Percentiles rank a stretch among this genome's conserved stretches.
Evolutionary conservation across 2,797 vertebrate genomes (phyloP).

Genomic region (Phalanger gymnotis): DNA sequence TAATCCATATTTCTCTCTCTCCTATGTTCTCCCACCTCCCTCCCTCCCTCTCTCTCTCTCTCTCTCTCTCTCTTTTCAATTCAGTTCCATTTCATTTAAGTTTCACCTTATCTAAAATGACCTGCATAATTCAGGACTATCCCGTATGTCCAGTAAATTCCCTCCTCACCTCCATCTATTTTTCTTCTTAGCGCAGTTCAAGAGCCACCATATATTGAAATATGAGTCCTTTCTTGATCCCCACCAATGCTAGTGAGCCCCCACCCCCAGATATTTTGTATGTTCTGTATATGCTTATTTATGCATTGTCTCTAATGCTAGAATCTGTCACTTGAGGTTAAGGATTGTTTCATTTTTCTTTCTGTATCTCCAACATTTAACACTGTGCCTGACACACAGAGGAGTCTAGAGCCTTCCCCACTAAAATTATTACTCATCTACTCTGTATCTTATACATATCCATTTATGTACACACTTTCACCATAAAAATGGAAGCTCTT

Average conservation of each 20-base stretch:
- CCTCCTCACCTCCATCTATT: neutral
- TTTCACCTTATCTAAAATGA: conserved; percentile 30
- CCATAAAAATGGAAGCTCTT: neutral
- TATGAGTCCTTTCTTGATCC: neutral
- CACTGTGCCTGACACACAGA: neutral
- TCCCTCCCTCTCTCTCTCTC: no score
- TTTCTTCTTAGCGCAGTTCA: neutral
- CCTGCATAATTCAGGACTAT: neutral
- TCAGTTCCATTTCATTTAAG: neutral
- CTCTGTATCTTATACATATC: neutral
- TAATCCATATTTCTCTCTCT: neutral
- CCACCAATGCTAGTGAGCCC: neutral
- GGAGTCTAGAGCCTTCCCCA: neutral
- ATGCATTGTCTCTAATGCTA: neutral
- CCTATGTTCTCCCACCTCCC: no score
- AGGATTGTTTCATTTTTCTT: neutral
- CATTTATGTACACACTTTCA: neutral
- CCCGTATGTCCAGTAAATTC: no score
- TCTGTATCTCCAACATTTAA: neutral
- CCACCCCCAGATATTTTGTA: neutral
- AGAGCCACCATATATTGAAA: no score
- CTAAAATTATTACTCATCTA: neutral
- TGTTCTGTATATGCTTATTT: neutral
- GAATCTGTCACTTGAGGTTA: neutral
- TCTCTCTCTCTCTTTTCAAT: neutral